phyloP scores from a whole-genome alignment of 2,797 vertebrate species.

The Acanthis flammea region DNA sequence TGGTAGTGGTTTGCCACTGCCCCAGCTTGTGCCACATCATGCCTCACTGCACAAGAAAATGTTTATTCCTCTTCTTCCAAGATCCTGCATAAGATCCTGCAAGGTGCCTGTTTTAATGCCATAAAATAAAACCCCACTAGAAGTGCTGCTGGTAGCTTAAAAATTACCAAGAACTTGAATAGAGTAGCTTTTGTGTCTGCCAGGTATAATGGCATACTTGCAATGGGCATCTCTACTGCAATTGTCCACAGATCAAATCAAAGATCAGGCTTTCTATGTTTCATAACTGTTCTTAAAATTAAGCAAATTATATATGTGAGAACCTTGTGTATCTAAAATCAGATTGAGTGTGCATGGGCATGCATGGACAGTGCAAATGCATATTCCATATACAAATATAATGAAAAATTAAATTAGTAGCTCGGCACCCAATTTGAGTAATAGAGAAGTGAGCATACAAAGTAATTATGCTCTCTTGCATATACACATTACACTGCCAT shows the following conservation, averaged over 20 bases:
- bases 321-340: constrained; percentile 20
- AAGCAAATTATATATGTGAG: background rate
- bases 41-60: background rate
- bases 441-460: background rate
- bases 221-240: background rate
- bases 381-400: constrained; percentile 15
- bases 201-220: background rate
- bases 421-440: background rate
- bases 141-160: background rate
- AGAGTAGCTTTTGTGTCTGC: background rate
- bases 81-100: background rate
- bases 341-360: background rate
- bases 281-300: constrained; percentile 27
- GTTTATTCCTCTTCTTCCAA: background rate
- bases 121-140: background rate
- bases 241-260: background rate
- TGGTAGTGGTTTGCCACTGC: background rate
- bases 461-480: background rate
- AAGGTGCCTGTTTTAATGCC: background rate
- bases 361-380: background rate
- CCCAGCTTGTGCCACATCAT: background rate
- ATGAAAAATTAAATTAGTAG: constrained; percentile 14
- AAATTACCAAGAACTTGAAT: background rate
- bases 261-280: constrained; percentile 11
- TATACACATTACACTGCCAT: background rate